Evolutionary conservation across 2,888 invertebrate species (phyloP), one percentile per base, ranked within the genome.

Genomic region (Alcis repandata): DNA sequence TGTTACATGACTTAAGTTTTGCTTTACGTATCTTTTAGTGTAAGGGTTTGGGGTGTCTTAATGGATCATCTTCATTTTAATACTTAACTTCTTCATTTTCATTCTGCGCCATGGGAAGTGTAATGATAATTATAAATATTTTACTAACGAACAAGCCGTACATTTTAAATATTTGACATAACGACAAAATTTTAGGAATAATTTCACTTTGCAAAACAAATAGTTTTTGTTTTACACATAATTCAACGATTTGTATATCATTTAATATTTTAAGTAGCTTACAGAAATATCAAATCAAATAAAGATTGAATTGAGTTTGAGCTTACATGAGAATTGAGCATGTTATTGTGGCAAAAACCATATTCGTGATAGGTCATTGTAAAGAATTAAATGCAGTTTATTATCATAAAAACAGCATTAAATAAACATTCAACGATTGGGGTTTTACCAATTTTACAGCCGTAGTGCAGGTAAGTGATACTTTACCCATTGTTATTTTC

Each of bases 1-100:
- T 83, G 79, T 89, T 88, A 85, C 88, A 86, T 87, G 79, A 75
- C 77, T 85, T 85, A 85, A 83, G 81, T 82, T 85, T 82, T 80
- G 70, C 71, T 67, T 67, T 60, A 8, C 66, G 22, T 8, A 15
- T 68, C 68, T 74, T 49, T 69, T 75, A 75, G 73, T 75, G 70
- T 68, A 71, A 73, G 69, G 48, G 40, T 73, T 75, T 74, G 64
- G 51, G 63, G 33, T 67, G 61, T 57, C 65, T 63, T 64, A 67
- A 63, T 58, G 60, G 36, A 43, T 40, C 51, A 59, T 63, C 20
- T 45, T 13, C 9, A 11, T 45, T 7, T 4, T 6, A 27, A 27
- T 27, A 27, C 27, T 4, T 4, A 27, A 27, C 2, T 6, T 27
- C 27, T 27, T 27, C n/a, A n/a, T n/a, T n/a, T n/a, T n/a, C n/a